phyloP scores from a whole-genome alignment of 1,140 invertebrate species.

The Tetramorium alpestre region DNA sequence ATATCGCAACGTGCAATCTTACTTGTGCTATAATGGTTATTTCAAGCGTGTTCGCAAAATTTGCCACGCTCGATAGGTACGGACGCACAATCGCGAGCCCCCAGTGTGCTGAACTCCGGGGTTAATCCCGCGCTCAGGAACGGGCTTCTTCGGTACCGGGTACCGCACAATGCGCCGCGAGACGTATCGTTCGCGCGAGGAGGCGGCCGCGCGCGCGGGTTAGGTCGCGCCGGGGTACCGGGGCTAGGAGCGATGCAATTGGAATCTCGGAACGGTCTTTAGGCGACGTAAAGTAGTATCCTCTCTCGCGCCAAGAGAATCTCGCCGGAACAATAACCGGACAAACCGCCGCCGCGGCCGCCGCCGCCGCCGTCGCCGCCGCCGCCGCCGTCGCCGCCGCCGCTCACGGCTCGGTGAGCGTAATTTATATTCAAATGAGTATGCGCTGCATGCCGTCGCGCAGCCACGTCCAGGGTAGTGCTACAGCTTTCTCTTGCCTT shows the following conservation, averaged over 20 bases:
- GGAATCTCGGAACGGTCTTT: slow-evolving; percentile 55
- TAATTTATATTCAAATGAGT: slow-evolving; percentile 83
- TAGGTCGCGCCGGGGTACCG: slow-evolving; percentile 22
- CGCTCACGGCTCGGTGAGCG: slow-evolving; percentile 68
- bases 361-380: background rate
- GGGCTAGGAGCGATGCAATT: slow-evolving; percentile 43
- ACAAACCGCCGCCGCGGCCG: slow-evolving; percentile 69
- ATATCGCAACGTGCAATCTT: slow-evolving; percentile 28
- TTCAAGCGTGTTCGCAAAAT: slow-evolving; percentile 38
- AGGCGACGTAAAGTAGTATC: slow-evolving; percentile 71
- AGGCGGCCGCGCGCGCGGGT: background rate
- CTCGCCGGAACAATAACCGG: slow-evolving; percentile 80
- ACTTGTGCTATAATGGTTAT: slow-evolving; percentile 4
- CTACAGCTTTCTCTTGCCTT: slow-evolving; percentile 71
- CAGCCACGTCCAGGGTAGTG: slow-evolving; percentile 70
- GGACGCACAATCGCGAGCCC: slow-evolving; percentile 24
- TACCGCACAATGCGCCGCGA: slow-evolving; percentile 20
- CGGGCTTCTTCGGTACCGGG: background rate
- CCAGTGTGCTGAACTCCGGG: slow-evolving; percentile 41
- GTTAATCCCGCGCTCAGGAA: slow-evolving; percentile 41
- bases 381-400: slow-evolving; percentile 5
- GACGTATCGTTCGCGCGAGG: slow-evolving; percentile 5
- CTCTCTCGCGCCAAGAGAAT: slow-evolving; percentile 70
- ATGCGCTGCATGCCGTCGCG: slow-evolving; percentile 74
- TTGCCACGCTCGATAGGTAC: slow-evolving; percentile 37